Evolutionary conservation across 2,113 vertebrate genomes (phyloP).

Genomic region (Lycocorax pyrrhopterus): DNA sequence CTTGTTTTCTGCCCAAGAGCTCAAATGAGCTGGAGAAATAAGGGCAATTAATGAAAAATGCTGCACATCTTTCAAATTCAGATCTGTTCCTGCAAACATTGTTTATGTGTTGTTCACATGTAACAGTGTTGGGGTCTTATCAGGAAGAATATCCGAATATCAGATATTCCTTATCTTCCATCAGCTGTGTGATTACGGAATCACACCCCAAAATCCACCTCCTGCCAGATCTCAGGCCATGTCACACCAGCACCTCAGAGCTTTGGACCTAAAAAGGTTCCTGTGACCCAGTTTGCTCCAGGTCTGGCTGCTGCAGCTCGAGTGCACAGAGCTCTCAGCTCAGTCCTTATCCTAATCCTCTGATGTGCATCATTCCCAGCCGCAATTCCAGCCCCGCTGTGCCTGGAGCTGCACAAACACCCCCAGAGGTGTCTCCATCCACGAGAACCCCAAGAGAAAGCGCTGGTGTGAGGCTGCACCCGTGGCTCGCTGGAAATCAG

Average conservation of each 20-base stretch:
- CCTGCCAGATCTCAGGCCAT: neutral
- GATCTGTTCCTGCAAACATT: neutral
- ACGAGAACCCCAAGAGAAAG: fast-evolving
- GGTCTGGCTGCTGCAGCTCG: neutral
- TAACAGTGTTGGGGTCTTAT: neutral
- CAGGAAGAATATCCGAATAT: neutral
- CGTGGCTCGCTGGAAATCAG: neutral
- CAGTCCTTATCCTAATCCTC: conserved; percentile 5
- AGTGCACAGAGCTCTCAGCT: neutral
- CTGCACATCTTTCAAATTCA: neutral
- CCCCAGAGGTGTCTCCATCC: fast-evolving
- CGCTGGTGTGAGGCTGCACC: neutral
- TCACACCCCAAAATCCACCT: neutral
- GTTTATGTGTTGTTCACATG: fast-evolving
- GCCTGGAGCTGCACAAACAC: neutral
- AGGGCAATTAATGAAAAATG: neutral
- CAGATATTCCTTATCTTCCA: neutral
- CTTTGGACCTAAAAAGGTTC: neutral
- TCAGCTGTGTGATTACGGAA: fast-evolving
- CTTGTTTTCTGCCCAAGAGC: conserved; percentile 8
- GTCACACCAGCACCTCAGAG: neutral
- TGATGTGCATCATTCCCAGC: neutral
- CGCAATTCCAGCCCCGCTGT: fast-evolving
- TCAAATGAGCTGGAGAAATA: neutral
- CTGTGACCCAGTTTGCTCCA: conserved; percentile 6